phyloP scores from a whole-genome alignment of 2,113 vertebrate species.

The Oryctolagus cuniculus region DNA sequence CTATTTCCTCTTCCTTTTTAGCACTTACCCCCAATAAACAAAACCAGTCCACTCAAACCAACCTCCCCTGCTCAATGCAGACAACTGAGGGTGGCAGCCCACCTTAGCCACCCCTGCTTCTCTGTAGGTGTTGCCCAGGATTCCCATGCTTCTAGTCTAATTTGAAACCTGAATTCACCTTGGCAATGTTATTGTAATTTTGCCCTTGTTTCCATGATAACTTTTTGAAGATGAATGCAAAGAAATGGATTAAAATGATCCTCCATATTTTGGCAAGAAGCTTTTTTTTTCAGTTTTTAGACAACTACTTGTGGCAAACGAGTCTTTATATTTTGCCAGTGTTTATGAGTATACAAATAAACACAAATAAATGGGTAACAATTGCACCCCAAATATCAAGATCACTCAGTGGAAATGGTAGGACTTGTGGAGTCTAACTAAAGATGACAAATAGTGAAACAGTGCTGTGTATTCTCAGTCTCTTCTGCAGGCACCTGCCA shows the following conservation, averaged over 20 bases:
- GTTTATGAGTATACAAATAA: not conserved
- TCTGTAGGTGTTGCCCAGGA: not conserved
- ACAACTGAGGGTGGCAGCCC: rapidly evolving
- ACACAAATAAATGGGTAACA: not conserved
- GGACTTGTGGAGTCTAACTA: not conserved
- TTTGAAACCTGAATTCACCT: conserved; percentile 4
- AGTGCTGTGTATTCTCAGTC: not conserved
- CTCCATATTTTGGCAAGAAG: not conserved
- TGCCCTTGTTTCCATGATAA: not conserved
- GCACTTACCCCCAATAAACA: rapidly evolving
- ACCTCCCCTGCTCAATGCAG: not conserved
- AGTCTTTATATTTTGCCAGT: not conserved
- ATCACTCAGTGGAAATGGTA: not conserved
- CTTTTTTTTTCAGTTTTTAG: not conserved
- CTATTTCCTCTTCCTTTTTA: not conserved
- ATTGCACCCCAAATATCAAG: not conserved
- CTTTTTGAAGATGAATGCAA: conserved; percentile 5
- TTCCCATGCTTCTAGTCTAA: not conserved
- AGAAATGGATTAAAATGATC: not conserved
- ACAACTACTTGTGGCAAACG: not conserved
- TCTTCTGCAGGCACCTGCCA: not conserved
- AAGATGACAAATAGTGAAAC: not conserved
- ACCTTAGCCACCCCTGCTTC: not conserved
- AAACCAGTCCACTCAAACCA: rapidly evolving
- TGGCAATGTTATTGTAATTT: not conserved